A percentile compares a stretch with the other conserved stretches of the same genome.
phyloP scores from a whole-genome alignment of 2,888 invertebrate species.

The Watsonalla cultraria region DNA sequence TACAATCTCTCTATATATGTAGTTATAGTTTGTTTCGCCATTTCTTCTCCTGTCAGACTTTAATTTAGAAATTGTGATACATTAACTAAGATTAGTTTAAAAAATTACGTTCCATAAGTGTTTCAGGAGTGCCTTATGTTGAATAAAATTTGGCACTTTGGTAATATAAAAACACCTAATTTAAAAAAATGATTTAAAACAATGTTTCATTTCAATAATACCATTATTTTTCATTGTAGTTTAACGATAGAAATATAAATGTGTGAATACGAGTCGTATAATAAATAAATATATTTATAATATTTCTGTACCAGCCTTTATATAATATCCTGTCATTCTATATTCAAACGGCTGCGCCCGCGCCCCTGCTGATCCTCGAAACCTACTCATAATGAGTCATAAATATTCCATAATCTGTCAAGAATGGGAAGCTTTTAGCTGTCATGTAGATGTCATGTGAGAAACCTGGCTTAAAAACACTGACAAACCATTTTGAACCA shows the following conservation, averaged over 20 bases:
- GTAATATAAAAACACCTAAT: no score
- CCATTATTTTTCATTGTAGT: no score
- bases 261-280: no score
- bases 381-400: conserved; percentile 50
- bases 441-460: conserved; percentile 40
- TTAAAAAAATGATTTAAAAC: no score
- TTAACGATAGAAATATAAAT: not conserved
- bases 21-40: no score
- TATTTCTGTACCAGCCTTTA: conserved; percentile 30
- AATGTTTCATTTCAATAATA: not conserved
- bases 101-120: no score
- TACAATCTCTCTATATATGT: no score
- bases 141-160: no score
- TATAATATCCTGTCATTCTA: conserved; percentile 32
- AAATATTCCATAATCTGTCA: conserved; percentile 63
- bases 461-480: conserved; percentile 11
- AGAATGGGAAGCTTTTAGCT: conserved; percentile 43
- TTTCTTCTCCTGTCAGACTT: no score
- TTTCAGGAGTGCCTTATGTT: no score
- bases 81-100: no score
- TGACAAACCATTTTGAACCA: conserved; percentile 10
- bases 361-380: conserved; percentile 37
- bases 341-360: conserved; percentile 28
- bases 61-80: no score
- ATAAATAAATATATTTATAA: not conserved